phyloP scores from a whole-genome alignment of 2,888 invertebrate genomes.

The Ormyrus nitidulus region DNA sequence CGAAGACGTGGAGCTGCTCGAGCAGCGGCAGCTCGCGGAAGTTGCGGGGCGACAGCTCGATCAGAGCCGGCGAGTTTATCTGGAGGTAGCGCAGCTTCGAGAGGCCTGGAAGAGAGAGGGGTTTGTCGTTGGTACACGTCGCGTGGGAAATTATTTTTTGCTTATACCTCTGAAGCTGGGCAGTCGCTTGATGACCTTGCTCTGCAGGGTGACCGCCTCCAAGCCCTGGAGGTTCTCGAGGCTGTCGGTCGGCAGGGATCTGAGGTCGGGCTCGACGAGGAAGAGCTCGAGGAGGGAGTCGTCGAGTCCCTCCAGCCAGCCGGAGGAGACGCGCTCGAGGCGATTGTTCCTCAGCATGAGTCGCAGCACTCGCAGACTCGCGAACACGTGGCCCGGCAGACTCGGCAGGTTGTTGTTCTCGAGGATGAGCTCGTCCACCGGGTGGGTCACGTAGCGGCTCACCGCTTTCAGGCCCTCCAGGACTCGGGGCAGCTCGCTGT shows the following conservation, averaged over 20 bases:
- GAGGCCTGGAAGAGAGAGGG: slow-evolving; percentile 31
- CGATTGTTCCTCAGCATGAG: slow-evolving; percentile 91
- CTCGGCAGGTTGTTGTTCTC: slow-evolving; percentile 92
- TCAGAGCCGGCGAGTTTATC: slow-evolving; percentile 82
- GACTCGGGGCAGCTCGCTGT: slow-evolving; percentile 89
- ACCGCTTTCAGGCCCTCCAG: slow-evolving; percentile 84
- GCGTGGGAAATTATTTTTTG: background rate
- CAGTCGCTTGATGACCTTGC: slow-evolving; percentile 84
- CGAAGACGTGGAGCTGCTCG: slow-evolving; percentile 85
- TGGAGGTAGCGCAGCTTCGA: slow-evolving; percentile 77
- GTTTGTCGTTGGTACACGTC: background rate
- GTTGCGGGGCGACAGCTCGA: slow-evolving; percentile 82
- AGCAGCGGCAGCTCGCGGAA: slow-evolving; percentile 84
- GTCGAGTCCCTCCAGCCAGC: slow-evolving; percentile 89
- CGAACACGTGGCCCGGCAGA: slow-evolving; percentile 88
- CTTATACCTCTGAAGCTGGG: slow-evolving; percentile 82
- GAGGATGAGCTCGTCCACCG: slow-evolving; percentile 90
- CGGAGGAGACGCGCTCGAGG: slow-evolving; percentile 86
- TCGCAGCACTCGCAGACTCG: slow-evolving; percentile 84
- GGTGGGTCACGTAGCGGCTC: slow-evolving; percentile 81
- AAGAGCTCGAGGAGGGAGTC: slow-evolving; percentile 87
- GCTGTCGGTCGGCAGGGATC: slow-evolving; percentile 87
- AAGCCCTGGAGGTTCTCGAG: slow-evolving; percentile 84
- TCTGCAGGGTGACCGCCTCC: slow-evolving; percentile 90
- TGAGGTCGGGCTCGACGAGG: slow-evolving; percentile 88